Base-by-base conservation (phyloP, 2,797 vertebrate genomes). In the Tarsius wallacei region DNA sequence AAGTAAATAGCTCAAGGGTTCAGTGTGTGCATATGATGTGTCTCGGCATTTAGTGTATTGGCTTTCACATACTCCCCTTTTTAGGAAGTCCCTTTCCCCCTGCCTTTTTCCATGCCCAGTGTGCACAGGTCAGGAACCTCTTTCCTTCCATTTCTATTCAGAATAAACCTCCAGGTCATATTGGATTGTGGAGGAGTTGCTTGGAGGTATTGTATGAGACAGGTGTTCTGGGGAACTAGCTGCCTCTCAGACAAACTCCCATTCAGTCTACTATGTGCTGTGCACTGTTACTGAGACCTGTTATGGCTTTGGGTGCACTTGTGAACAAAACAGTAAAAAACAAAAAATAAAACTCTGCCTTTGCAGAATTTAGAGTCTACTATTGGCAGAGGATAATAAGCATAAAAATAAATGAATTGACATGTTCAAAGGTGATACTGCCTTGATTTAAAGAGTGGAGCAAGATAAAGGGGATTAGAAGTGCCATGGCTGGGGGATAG, bases 401-500 rank as follows among this genome's bases (percentile, higher is more conserved):
- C 15, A 33, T 22, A 70, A 36, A 94, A 64, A 33, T 68, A 36
- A 28, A 5, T 47, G 61, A 55, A 53, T 73, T 68, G 55, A 17
- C 68, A 19, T 33, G 55, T 31, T 51, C 47, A 12, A 31, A 64
- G 53, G 33, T 28, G 21, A 7, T 19, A 47, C 24, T 16, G 1
- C 70, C 64, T 90, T 61, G 71, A n/a, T 90, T 26, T 42, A 55
- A 81, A 80, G 70, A 83, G 19, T 55, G 10, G 13, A n/a, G 1
- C 49, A 36, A 85, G 24, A 64, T 53, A 85, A 66, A 66, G 42
- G 33, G 53, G 19, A 59, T 51, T 55, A 33, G 70, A 96, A 94
- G 59, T 89, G 90, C 94, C 84, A 0, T 7, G 15, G 42, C 83
- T 84, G 49, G 55, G 68, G 90, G 55, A 87, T 71, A 94, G 97